These are phyloP conservation scores for Papilio glaucus DNA, from an alignment of 1,140 invertebrate species.

Conservation along the genomic window DNA sequence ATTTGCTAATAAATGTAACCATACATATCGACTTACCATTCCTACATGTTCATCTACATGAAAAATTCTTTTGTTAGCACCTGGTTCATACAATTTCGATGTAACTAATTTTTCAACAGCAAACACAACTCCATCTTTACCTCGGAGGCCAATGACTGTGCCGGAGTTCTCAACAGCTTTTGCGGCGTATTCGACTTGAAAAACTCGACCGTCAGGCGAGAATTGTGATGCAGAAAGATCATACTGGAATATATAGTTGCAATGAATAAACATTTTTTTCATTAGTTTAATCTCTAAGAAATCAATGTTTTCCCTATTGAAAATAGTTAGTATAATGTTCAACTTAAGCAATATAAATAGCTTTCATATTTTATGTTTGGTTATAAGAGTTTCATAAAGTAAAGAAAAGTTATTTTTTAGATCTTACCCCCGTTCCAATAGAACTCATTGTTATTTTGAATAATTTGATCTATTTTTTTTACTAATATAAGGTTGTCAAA, in stretches of 20 bases:
- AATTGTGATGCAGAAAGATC: slow-evolving; percentile 99
- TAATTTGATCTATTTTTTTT: slow-evolving; percentile 20
- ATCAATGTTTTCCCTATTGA: not conserved
- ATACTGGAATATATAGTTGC: slow-evolving; percentile 88
- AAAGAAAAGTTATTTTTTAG: slow-evolving; percentile 56
- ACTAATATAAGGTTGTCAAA: not conserved
- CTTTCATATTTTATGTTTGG: slow-evolving; percentile 14
- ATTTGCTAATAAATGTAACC: too few species aligned
- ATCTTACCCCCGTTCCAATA: slow-evolving; percentile 95
- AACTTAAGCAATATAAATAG: not conserved
- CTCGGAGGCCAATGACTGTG: slow-evolving; percentile 96
- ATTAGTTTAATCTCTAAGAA: slow-evolving; percentile 48
- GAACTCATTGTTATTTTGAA: slow-evolving; percentile 90
- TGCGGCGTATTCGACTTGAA: slow-evolving; percentile 99
- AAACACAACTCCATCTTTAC: slow-evolving; percentile 98
- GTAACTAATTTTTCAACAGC: slow-evolving; percentile 98
- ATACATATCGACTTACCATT: slow-evolving; percentile 88
- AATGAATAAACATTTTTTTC: slow-evolving; percentile 58
- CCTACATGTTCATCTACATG: slow-evolving; percentile 97
- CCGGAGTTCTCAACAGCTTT: slow-evolving; percentile 99
- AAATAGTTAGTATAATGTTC: slow-evolving; percentile 19
- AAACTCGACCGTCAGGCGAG: slow-evolving; percentile 99
- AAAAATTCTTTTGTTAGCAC: slow-evolving; percentile 97
- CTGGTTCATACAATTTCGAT: slow-evolving; percentile 98
- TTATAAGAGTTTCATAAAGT: slow-evolving; percentile 11